Evolutionary conservation across 2,113 vertebrate genomes (phyloP).

Genomic region (Numida meleagris): DNA sequence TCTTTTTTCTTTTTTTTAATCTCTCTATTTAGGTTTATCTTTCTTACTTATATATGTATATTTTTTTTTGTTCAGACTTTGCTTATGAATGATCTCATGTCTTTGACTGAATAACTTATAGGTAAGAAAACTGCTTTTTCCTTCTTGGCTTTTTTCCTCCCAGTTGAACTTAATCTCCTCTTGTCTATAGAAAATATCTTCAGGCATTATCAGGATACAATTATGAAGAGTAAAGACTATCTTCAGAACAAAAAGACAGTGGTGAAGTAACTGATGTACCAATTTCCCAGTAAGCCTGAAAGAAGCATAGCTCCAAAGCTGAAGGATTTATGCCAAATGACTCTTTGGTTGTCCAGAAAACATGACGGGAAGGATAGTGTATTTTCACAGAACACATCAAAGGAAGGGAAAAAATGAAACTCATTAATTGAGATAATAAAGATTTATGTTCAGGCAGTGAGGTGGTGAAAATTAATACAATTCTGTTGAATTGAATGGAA

Average conservation of each 20-base stretch:
- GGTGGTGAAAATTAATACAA: constrained; percentile 38
- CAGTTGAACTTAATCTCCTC: background rate
- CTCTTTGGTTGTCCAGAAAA: background rate
- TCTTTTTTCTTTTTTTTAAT: background rate
- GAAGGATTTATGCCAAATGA: too few relatives aligned
- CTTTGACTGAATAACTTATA: background rate
- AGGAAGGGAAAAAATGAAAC: background rate
- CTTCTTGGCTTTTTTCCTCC: background rate
- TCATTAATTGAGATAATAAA: constrained; percentile 47
- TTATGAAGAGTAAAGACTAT: background rate
- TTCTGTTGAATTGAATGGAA: background rate
- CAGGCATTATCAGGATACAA: background rate
- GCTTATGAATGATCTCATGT: background rate
- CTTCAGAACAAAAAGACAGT: background rate
- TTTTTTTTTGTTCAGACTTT: background rate
- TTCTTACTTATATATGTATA: background rate
- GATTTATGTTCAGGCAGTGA: constrained; percentile 36
- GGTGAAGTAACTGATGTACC: accelerated
- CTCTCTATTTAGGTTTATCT: background rate
- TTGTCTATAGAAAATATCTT: background rate
- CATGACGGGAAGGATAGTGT: background rate
- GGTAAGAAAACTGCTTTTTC: background rate
- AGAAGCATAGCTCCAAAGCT: too few relatives aligned
- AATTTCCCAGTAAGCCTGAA: background rate
- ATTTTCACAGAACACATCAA: background rate